Percentiles rank a stretch among this genome's conserved stretches.
phyloP scores from a whole-genome alignment of 2,797 vertebrate genomes.

The Protonibea diacanthus region DNA sequence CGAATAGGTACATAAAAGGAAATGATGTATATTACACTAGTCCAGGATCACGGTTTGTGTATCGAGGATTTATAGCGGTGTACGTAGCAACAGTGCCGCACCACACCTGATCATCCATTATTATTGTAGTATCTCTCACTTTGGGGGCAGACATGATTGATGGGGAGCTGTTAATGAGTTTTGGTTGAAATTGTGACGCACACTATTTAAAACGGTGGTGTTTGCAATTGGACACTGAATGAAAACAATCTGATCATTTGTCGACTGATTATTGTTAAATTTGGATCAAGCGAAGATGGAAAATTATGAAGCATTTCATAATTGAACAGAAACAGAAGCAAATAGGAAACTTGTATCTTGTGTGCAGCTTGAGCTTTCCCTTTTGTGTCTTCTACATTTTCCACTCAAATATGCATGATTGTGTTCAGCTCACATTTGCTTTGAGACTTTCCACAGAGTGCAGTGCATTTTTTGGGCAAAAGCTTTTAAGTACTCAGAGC shows the following conservation, averaged over 20 bases:
- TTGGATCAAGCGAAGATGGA: neutral
- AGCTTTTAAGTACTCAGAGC: neutral
- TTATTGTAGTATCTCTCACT: constrained; percentile 76
- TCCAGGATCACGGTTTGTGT: constrained; percentile 68
- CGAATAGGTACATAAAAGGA: constrained; percentile 78
- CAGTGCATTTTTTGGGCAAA: neutral
- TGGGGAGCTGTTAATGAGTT: constrained; percentile 75
- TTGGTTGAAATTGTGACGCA: constrained; percentile 59
- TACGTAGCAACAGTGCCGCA: constrained; percentile 40
- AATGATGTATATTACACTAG: constrained; percentile 77
- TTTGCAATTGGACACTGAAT: constrained; percentile 48
- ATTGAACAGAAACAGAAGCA: neutral
- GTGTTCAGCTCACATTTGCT: neutral
- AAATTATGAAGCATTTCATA: neutral
- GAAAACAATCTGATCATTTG: constrained; percentile 41
- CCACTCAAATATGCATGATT: neutral
- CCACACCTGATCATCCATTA: constrained; percentile 73
- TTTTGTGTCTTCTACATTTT: neutral
- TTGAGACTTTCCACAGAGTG: neutral
- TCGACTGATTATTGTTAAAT: constrained; percentile 32
- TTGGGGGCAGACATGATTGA: constrained; percentile 73
- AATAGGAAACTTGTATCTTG: neutral
- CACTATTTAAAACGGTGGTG: constrained; percentile 48
- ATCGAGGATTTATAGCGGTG: constrained; percentile 73
- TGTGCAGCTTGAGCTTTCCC: neutral